phyloP scores from a whole-genome alignment of 2,113 vertebrate genomes.

The Hydrolagus affinis region DNA sequence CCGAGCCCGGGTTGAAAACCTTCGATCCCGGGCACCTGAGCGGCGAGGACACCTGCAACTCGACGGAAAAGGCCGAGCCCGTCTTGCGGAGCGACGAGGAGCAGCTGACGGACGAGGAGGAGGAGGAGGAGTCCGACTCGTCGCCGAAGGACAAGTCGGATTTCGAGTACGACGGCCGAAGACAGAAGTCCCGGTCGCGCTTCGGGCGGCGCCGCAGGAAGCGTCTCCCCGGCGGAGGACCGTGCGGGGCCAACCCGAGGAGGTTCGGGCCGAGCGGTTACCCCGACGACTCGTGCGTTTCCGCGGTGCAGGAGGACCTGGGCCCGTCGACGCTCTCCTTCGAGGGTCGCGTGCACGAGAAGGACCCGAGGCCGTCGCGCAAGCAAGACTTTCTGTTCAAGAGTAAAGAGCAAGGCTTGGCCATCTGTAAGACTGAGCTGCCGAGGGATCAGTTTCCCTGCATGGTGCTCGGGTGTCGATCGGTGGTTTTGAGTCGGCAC shows the following conservation, averaged over 20 bases:
- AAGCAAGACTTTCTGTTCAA: not conserved
- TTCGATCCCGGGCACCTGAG: not conserved
- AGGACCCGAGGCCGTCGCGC: not conserved
- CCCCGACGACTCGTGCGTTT: conserved; percentile 8
- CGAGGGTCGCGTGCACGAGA: not conserved
- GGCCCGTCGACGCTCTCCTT: not conserved
- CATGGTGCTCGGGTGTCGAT: conserved; percentile 83
- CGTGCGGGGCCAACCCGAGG: too few species aligned
- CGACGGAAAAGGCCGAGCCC: not conserved
- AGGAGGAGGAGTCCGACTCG: not conserved
- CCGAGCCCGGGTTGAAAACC: not conserved
- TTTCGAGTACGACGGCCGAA: not conserved
- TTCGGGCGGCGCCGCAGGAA: too few species aligned
- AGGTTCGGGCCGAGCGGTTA: not conserved
- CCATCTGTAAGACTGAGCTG: conserved; percentile 12
- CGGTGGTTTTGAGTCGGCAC: conserved; percentile 72
- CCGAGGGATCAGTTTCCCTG: conserved; percentile 68
- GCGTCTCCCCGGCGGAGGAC: too few species aligned
- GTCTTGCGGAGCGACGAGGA: not conserved
- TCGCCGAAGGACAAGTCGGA: not conserved
- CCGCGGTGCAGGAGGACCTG: not conserved
- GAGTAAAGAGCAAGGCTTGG: not conserved
- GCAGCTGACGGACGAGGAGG: not conserved
- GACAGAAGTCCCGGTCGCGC: too few species aligned
- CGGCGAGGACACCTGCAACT: not conserved